Evolutionary conservation across 2,113 vertebrate genomes (phyloP).

Genomic region (Piprites chloris): DNA sequence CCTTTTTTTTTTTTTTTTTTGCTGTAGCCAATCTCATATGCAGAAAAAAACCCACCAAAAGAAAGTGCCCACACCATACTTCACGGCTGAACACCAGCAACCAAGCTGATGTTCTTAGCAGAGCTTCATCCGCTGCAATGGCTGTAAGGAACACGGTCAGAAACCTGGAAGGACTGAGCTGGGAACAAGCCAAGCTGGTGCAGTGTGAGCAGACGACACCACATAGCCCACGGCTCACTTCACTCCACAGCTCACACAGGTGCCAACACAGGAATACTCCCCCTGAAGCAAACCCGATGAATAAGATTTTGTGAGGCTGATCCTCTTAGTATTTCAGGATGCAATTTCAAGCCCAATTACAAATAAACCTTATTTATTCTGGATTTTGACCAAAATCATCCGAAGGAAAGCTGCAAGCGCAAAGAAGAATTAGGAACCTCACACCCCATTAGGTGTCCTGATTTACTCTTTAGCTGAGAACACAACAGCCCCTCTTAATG

Average conservation of each 20-base stretch:
- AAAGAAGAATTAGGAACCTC: neutral
- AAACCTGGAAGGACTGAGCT: neutral
- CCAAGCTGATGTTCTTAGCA: neutral
- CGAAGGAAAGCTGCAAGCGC: neutral
- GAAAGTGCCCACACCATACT: neutral
- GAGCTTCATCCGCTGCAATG: neutral
- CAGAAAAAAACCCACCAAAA: neutral
- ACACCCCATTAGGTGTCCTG: neutral
- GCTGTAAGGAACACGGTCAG: neutral
- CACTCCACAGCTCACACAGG: fast-evolving
- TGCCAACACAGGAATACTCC: neutral
- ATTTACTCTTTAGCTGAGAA: neutral
- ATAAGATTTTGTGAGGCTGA: neutral
- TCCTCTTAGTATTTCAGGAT: neutral
- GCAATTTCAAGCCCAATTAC: neutral
- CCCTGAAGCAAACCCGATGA: neutral
- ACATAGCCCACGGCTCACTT: fast-evolving
- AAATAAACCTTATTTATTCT: neutral
- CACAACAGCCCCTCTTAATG: neutral
- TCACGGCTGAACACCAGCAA: neutral
- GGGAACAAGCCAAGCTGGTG: neutral
- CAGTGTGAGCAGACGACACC: neutral
- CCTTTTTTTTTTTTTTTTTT: neutral
- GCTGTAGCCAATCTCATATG: neutral
- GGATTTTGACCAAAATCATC: neutral